Conservation (phyloP, 2,113 vertebrate species). For the Pseudorectes ferrugineus region DNA sequence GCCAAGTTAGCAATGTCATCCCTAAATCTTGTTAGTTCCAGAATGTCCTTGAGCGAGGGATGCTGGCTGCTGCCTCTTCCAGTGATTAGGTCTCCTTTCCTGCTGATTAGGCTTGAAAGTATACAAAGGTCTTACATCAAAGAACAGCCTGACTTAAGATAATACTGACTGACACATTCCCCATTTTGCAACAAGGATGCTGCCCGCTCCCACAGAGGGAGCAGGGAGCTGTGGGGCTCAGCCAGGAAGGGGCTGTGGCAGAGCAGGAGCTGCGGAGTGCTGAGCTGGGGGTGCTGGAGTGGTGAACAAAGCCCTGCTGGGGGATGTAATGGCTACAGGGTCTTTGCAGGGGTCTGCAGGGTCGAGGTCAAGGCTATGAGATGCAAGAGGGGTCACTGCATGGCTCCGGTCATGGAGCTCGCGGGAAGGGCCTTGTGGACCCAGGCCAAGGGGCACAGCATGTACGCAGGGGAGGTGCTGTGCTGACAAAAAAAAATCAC, state of each 20-base stretch:
- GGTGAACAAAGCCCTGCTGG: not conserved
- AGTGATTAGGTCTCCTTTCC: not conserved
- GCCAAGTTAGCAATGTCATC: not conserved
- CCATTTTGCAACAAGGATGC: not conserved
- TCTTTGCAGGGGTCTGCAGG: not conserved
- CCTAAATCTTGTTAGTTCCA: not conserved
- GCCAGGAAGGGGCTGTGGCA: rapidly evolving
- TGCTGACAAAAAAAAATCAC: rapidly evolving
- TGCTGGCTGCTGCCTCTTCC: not conserved
- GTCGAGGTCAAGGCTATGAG: not conserved
- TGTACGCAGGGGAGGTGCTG: rapidly evolving
- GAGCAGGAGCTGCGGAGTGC: not conserved
- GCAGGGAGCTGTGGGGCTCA: not conserved
- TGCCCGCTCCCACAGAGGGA: not conserved
- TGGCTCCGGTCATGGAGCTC: rapidly evolving
- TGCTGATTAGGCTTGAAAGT: not conserved
- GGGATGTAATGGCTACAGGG: not conserved
- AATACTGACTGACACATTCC: not conserved
- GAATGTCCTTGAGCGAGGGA: not conserved
- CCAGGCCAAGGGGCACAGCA: not conserved
- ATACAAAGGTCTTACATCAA: not conserved
- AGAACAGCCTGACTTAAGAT: not conserved
- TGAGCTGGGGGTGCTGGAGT: not conserved
- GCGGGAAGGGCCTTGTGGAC: rapidly evolving
- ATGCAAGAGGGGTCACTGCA: too few species aligned